Evolutionary conservation across 2,888 invertebrate genomes (phyloP).

Genomic region (Thyatira batis): DNA sequence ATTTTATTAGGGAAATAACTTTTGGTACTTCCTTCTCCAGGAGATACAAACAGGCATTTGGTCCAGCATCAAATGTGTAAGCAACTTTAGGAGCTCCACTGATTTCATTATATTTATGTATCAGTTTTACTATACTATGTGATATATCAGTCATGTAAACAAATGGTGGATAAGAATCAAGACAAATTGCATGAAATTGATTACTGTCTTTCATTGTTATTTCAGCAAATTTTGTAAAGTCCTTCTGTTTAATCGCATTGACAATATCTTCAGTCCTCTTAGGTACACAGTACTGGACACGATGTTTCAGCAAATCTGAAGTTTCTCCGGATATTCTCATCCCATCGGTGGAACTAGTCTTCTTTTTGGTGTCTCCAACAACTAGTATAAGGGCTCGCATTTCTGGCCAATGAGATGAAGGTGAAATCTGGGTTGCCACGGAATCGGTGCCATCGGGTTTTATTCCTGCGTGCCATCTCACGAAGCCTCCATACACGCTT

Average conservation of each 20-base stretch:
- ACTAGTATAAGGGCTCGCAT: constrained; percentile 95
- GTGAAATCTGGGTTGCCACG: constrained; percentile 87
- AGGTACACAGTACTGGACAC: constrained; percentile 89
- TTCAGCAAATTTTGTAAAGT: constrained; percentile 94
- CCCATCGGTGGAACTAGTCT: constrained; percentile 92
- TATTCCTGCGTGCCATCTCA: constrained; percentile 92
- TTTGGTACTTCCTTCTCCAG: constrained; percentile 88
- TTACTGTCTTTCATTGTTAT: constrained; percentile 99
- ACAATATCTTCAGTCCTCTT: constrained; percentile 82
- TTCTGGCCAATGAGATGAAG: constrained; percentile 92
- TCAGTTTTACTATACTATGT: constrained; percentile 88
- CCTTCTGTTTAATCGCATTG: constrained; percentile 82
- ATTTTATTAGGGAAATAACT: constrained; percentile 85
- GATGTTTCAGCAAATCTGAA: constrained; percentile 89
- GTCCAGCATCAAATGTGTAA: constrained; percentile 99
- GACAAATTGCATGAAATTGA: constrained; percentile 96
- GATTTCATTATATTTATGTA: constrained; percentile 91
- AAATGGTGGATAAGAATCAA: constrained; percentile 97
- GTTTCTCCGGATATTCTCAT: constrained; percentile 93
- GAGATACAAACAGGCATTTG: constrained; percentile 96
- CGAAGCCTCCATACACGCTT: constrained; percentile 97
- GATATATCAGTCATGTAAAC: constrained; percentile 96
- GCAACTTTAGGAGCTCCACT: constrained; percentile 88
- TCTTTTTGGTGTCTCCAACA: constrained; percentile 91
- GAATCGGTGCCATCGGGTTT: constrained; percentile 87